These are phyloP conservation scores for Suillia variegata DNA, from an alignment of 2,888 invertebrate genomes.

Conservation along the genomic window DNA sequence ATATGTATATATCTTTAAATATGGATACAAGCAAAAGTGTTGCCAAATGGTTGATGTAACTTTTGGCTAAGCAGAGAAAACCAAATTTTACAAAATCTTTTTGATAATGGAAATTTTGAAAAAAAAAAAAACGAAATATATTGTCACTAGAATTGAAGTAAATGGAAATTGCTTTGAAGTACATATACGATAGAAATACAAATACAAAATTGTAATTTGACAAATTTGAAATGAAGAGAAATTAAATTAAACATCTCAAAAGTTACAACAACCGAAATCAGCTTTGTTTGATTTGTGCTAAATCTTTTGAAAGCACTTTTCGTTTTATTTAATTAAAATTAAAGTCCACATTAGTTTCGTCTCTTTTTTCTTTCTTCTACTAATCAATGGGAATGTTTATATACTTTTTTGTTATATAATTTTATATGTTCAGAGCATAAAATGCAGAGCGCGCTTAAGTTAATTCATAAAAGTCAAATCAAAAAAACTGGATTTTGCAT, in stretches of 20 bases:
- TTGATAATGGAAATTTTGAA: no score
- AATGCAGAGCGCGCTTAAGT: no score
- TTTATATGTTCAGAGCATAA: no score
- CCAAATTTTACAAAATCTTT: background rate
- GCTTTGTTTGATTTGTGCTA: slow-evolving; percentile 10
- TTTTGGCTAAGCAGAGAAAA: slow-evolving; percentile 12
- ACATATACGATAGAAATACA: no score
- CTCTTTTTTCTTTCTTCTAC: slow-evolving; percentile 17
- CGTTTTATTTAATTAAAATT: slow-evolving; percentile 2
- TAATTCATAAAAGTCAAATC: no score
- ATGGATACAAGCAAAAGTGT: no score
- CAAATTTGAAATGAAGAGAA: slow-evolving; percentile 6
- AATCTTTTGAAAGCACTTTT: slow-evolving; percentile 10
- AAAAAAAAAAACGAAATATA: no score
- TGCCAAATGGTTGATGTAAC: slow-evolving; percentile 23
- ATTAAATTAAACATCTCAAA: slow-evolving; percentile 26
- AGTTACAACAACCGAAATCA: slow-evolving; percentile 34
- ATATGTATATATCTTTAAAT: no score
- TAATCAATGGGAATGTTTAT: slow-evolving; percentile 41
- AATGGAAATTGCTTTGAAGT: no score
- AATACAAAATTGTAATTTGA: slow-evolving; percentile 5
- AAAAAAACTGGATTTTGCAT: no score
- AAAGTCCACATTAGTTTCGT: no score
- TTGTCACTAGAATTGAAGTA: no score
- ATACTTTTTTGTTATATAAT: slow-evolving; percentile 12